Evolutionary conservation across 2,113 vertebrate species (phyloP).

Genomic region (Thinocorus orbignyianus): DNA sequence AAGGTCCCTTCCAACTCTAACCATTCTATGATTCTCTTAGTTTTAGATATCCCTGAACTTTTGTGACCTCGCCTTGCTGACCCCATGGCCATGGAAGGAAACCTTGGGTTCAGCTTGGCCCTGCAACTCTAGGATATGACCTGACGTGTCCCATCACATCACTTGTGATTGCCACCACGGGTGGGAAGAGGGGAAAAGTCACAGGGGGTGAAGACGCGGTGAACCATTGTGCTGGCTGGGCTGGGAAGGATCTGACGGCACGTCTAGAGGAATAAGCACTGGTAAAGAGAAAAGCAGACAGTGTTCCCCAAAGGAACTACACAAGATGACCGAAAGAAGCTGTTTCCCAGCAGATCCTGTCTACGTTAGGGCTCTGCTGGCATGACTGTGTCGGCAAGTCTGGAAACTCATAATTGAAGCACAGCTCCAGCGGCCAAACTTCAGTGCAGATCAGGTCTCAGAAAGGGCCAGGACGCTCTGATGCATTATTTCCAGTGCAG

Average conservation of each 20-base stretch:
- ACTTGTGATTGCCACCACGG: neutral
- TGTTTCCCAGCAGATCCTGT: neutral
- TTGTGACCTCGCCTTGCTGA: accelerated
- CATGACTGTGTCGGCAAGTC: neutral
- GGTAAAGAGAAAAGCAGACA: neutral
- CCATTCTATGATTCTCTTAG: too few relatives aligned
- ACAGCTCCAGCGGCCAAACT: neutral
- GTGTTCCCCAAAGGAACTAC: neutral
- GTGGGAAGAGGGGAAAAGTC: neutral
- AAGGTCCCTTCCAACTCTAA: too few relatives aligned
- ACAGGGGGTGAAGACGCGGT: neutral
- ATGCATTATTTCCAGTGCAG: conserved; percentile 40
- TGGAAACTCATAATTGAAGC: conserved; percentile 17
- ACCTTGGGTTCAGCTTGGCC: neutral
- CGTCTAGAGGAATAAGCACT: neutral
- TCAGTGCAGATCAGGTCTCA: neutral
- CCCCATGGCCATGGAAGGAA: neutral
- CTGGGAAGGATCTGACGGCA: neutral
- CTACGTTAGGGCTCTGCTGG: neutral
- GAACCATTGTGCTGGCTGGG: neutral
- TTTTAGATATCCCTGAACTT: neutral
- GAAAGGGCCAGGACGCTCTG: neutral
- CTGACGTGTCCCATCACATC: accelerated
- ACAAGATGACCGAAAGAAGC: neutral
- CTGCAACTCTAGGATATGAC: neutral